These are phyloP conservation scores for Drosophila rhopaloa DNA, from an alignment of 1,140 invertebrate genomes.

Conservation along the genomic window DNA sequence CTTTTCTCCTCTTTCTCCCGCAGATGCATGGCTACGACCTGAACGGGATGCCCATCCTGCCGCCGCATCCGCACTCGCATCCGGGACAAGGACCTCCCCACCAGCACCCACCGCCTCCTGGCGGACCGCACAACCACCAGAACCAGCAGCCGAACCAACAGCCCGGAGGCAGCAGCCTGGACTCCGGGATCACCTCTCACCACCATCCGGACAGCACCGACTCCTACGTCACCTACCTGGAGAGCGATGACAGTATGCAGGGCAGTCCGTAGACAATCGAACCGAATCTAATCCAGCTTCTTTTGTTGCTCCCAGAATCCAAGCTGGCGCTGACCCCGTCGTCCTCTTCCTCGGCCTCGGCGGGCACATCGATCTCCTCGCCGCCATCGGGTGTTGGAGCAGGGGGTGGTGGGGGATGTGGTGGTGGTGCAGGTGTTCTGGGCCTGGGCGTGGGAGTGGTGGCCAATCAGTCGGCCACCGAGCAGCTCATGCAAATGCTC, in stretches of 20 bases:
- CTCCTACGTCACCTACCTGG: conserved; percentile 95
- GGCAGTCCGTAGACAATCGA: conserved; percentile 87
- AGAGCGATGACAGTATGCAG: conserved; percentile 92
- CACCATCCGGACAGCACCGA: conserved; percentile 92
- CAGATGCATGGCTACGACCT: conserved; percentile 96
- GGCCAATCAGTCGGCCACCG: conserved; percentile 78
- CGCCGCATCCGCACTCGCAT: conserved; percentile 83
- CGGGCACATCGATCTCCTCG: conserved; percentile 78
- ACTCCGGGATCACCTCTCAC: conserved; percentile 85
- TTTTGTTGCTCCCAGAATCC: conserved; percentile 84
- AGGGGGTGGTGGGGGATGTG: conserved; percentile 43
- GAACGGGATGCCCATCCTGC: conserved; percentile 86
- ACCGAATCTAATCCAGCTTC: conserved; percentile 84
- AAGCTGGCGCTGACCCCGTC: conserved; percentile 81
- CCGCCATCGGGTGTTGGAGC: conserved; percentile 63
- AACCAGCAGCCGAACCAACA: conserved; percentile 58
- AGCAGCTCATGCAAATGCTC: conserved; percentile 82
- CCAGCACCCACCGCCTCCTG: conserved; percentile 34
- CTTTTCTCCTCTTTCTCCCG: background rate
- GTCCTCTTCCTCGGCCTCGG: conserved; percentile 75
- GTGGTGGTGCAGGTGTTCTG: conserved; percentile 31
- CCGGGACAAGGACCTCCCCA: conserved; percentile 75
- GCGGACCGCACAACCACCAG: conserved; percentile 34
- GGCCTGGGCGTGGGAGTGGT: conserved; percentile 48
- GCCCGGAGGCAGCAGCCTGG: conserved; percentile 84